These are phyloP conservation scores for Leptatherina wallacei DNA, from an alignment of 2,797 vertebrate species.

Conservation along the genomic window DNA sequence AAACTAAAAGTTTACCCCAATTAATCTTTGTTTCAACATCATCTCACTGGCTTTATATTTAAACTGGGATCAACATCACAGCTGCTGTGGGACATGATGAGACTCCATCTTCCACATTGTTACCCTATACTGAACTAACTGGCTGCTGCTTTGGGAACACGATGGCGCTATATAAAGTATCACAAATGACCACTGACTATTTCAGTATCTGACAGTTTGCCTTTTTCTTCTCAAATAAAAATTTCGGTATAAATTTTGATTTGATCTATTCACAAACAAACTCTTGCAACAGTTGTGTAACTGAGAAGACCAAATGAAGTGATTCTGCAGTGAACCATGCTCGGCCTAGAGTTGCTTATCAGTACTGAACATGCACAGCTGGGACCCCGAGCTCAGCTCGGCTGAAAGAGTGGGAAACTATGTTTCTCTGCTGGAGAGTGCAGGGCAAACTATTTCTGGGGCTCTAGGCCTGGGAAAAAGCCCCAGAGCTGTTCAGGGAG, in stretches of 20 bases:
- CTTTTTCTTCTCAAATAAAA: not conserved
- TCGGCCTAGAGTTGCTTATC: slow-evolving; percentile 29
- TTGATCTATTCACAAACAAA: not conserved
- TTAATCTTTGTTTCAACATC: not conserved
- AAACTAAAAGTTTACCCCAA: not conserved
- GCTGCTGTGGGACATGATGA: not conserved
- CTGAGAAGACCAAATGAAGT: slow-evolving; percentile 1
- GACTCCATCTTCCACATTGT: not conserved
- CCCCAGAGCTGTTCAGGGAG: slow-evolving; percentile 51
- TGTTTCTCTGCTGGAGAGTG: slow-evolving; percentile 53
- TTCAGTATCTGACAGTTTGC: not conserved
- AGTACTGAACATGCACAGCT: slow-evolving; percentile 43
- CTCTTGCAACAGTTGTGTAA: not conserved
- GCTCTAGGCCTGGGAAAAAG: slow-evolving; percentile 79
- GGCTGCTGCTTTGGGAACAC: not conserved
- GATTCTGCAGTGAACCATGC: slow-evolving; percentile 14
- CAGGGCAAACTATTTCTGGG: slow-evolving; percentile 78
- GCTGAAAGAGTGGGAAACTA: slow-evolving; percentile 68
- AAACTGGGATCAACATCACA: not conserved
- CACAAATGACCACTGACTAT: not conserved
- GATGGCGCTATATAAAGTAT: not conserved
- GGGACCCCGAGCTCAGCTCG: slow-evolving; percentile 55
- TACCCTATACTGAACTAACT: not conserved
- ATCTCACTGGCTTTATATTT: not conserved
- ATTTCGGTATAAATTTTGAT: not conserved